Evolutionary conservation across 1,140 invertebrate genomes (phyloP), one percentile per base, ranked within the genome.

Genomic region (Mycetomoellerius zeteki): DNA sequence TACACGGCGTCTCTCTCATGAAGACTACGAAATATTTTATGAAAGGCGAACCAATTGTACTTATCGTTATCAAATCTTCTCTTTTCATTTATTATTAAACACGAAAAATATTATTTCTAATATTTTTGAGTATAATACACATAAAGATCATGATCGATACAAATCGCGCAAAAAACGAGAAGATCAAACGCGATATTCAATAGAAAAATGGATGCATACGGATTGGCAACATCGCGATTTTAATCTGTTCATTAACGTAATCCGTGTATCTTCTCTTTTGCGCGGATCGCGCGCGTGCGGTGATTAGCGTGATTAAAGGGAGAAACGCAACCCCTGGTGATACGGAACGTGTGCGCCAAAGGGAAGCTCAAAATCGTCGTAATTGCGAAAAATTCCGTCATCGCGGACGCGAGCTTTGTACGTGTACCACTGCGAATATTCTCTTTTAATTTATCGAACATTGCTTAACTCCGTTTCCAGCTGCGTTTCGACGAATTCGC

Each of bases 211-310:
- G n/a, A 64, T 64, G 75, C 19, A 54, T 65, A 43, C 33, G 77
- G 33, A 73, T 86, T 89, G 86, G 82, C 76, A 81, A 89, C 75
- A 75, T 77, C 80, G 72, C 72, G 69, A 81, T 82, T 89, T 89
- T 89, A 89, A 89, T 89, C 85, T 87, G 85, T 89, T 89, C 88
- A 87, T 89, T 89, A 86, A 76, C 71, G 86, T 82, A 90, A 88
- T 88, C 69, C 86, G 58, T 52, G 65, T 30, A 50, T n/a, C 37
- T 78, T 62, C 58, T 64, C 73, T 60, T 75, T 84, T 64, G 73
- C 37, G 27, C 47, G 75, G n/a, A 78, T 86, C n/a, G 62, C 56
- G 60, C 71, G 76, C 58, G 56, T 75, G 58, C 62, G 85, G 80
- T 84, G 78, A 89, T 89, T 89, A 89, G 43, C 85, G 86, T 89